Conservation (phyloP, 2,888 invertebrate species). For the Camponotus fellah region DNA sequence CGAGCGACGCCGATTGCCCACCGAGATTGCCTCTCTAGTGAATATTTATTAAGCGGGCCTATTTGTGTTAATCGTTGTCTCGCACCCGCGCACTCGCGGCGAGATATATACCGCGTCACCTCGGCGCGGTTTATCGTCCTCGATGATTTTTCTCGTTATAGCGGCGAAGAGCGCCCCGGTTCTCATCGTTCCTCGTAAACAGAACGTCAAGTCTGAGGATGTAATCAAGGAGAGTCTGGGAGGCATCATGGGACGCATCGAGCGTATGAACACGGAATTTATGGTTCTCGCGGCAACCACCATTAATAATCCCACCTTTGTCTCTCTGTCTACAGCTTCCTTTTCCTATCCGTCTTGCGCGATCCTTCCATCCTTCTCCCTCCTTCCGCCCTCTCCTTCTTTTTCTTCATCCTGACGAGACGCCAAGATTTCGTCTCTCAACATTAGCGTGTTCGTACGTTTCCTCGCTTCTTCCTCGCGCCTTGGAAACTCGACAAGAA, state of each 20-base stretch:
- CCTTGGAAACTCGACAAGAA: conserved; percentile 39
- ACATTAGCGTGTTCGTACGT: conserved; percentile 54
- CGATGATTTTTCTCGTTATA: conserved; percentile 10
- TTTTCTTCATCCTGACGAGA: conserved; percentile 58
- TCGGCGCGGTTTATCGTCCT: conserved; percentile 28
- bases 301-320: conserved; percentile 70
- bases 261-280: conserved; percentile 62
- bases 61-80: conserved; percentile 51
- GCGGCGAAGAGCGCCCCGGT: background rate
- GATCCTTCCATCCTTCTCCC: background rate
- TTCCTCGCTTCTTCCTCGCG: conserved; percentile 32
- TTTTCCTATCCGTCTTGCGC: conserved; percentile 50
- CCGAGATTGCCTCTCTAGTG: conserved; percentile 34
- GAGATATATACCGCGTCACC: conserved; percentile 33
- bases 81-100: conserved; percentile 25
- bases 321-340: conserved; percentile 56
- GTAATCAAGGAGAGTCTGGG: conserved; percentile 61
- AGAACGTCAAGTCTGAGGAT: conserved; percentile 50
- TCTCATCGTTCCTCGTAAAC: conserved; percentile 48
- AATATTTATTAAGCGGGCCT: conserved; percentile 52
- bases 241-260: conserved; percentile 53
- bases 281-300: conserved; percentile 60
- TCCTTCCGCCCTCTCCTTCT: conserved; percentile 34
- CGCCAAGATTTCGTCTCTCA: conserved; percentile 70
- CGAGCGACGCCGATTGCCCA: conserved; percentile 35